Evolutionary conservation across 1,140 invertebrate species (phyloP), one percentile per base, ranked within the genome.

Genomic region (Ganaspis sp.): DNA sequence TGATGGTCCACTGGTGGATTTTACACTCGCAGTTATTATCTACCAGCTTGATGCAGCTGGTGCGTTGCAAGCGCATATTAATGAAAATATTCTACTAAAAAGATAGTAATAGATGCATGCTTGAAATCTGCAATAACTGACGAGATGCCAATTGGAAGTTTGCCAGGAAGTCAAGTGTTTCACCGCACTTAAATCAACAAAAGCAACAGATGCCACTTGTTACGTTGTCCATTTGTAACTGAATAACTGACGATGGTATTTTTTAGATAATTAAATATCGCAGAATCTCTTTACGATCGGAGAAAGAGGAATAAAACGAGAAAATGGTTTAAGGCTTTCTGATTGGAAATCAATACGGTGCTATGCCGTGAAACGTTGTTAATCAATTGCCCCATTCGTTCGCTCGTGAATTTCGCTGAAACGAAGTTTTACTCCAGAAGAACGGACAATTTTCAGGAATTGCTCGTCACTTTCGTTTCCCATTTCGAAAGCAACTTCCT

Each of bases 181-280:
- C 80, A 81, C 53, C 69, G 79, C 76, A 84, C 81, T 86, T 86
- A 85, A 79, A 82, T 64, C 78, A 78, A 80, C 74, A 72, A 83
- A 83, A 78, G 85, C 86, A 86, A 85, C 85, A 87, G 86, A 87
- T 86, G 79, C 86, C 86, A 87, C 86, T 87, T 87, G 86, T 87
- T 87, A 87, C 86, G 75, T 86, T 85, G 73, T 73, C 38, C 72
- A 29, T 64, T 64, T 64, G 23, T 6, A 64, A 29, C 12, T 2
- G 58, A n/a, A 64, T 26, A 64, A 64, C 12, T 64, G 12, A n/a
- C 23, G 23, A 64, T 5, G 26, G 4, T 64, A 29, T 29, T 64
- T 29, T 64, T 29, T 15, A 34, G 23, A 34, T 64, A 34, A 64
- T 64, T 64, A 29, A 64, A 64, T 64, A 29, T 29, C 23, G 23